These are phyloP conservation scores for Tineola bisselliella DNA, from an alignment of 2,888 invertebrate species.

Conservation along the genomic window DNA sequence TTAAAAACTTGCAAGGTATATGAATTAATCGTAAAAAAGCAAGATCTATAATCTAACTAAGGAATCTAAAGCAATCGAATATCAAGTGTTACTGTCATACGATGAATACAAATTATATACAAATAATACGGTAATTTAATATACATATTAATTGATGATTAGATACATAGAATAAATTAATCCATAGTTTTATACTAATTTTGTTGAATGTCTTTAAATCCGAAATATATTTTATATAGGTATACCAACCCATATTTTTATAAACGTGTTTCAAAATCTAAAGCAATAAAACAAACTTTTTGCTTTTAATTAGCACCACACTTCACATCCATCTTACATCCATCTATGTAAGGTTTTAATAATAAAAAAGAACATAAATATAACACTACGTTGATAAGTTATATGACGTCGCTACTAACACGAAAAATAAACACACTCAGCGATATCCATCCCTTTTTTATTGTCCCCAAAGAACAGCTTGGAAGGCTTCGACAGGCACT, in stretches of 20 bases:
- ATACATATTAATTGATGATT: no score
- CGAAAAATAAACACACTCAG: constrained; percentile 59
- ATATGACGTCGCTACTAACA: constrained; percentile 63
- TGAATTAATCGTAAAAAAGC: no score
- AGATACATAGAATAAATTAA: no score
- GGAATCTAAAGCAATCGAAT: no score
- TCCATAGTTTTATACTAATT: no score
- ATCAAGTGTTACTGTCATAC: no score
- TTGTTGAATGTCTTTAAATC: no score
- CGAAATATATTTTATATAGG: not conserved
- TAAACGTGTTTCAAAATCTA: not conserved
- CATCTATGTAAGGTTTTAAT: not conserved
- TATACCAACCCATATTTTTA: not conserved
- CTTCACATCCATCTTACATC: not conserved
- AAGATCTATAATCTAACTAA: no score
- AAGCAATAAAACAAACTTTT: not conserved
- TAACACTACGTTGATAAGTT: constrained; percentile 44
- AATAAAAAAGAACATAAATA: not conserved
- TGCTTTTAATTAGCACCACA: constrained; percentile 8
- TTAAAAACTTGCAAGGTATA: no score
- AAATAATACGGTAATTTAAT: no score
- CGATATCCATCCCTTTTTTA: constrained; percentile 57
- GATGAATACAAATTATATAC: no score
- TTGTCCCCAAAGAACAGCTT: constrained; percentile 1
- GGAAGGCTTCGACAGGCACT: not conserved